These are phyloP conservation scores for Drosophila azteca DNA, from an alignment of 1,140 invertebrate genomes.

Conservation along the genomic window DNA sequence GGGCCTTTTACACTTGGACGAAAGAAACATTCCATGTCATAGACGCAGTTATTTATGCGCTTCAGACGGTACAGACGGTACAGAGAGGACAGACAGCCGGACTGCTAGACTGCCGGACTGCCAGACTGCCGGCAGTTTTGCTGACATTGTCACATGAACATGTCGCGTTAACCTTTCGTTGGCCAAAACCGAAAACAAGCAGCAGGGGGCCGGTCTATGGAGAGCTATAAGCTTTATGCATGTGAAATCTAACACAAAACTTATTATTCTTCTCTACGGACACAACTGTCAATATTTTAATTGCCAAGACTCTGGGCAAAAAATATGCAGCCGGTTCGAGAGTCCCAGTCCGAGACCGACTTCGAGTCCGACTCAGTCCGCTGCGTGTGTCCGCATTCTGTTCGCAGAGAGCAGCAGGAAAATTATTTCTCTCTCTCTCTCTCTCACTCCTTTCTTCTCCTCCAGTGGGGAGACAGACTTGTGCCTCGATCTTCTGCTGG, in stretches of 20 bases:
- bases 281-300: slow-evolving; percentile 81
- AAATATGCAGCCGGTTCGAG: slow-evolving; percentile 46
- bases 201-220: slow-evolving; percentile 40
- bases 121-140: slow-evolving; percentile 63
- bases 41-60: slow-evolving; percentile 82
- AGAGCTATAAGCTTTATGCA: slow-evolving; percentile 44
- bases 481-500: slow-evolving; percentile 29
- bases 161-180: slow-evolving; percentile 77
- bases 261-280: slow-evolving; percentile 71
- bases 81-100: slow-evolving; percentile 13
- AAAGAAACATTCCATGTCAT: slow-evolving; percentile 75
- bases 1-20: slow-evolving; percentile 51
- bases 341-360: slow-evolving; percentile 33
- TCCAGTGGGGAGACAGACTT: background rate
- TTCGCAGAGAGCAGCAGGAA: slow-evolving; percentile 46
- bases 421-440: slow-evolving; percentile 59
- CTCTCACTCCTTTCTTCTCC: slow-evolving; percentile 19
- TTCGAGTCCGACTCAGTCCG: slow-evolving; percentile 29
- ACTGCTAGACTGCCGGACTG: background rate
- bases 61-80: slow-evolving; percentile 40
- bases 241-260: slow-evolving; percentile 49
- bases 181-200: slow-evolving; percentile 44
- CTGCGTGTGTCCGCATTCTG: slow-evolving; percentile 81
- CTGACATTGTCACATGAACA: slow-evolving; percentile 80
- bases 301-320: slow-evolving; percentile 51